phyloP scores from a whole-genome alignment of 2,113 vertebrate genomes.

The Peromyscus maniculatus region DNA sequence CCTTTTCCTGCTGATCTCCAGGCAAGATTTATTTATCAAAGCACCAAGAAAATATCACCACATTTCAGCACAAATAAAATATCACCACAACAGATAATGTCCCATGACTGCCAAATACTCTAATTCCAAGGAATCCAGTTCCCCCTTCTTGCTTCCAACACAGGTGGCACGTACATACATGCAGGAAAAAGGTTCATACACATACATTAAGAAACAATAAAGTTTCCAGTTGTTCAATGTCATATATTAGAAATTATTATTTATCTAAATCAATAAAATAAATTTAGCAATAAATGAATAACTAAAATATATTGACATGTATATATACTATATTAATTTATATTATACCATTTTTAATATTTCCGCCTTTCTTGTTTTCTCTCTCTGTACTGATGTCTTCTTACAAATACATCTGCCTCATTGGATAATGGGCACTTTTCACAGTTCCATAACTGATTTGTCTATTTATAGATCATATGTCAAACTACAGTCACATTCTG shows the following conservation, averaged over 20 bases:
- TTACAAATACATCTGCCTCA: background rate
- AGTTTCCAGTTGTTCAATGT: background rate
- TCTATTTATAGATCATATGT: background rate
- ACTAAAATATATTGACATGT: background rate
- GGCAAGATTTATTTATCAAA: no score
- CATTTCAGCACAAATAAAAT: no score
- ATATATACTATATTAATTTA: background rate
- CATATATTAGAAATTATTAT: background rate
- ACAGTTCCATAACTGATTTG: background rate
- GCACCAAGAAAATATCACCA: no score
- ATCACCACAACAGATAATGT: background rate
- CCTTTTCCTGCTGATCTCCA: no score
- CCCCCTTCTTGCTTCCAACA: background rate
- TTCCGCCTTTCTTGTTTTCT: background rate
- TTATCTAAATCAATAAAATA: background rate
- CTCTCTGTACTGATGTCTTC: background rate
- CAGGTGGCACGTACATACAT: background rate
- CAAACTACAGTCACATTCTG: background rate
- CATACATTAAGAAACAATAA: background rate
- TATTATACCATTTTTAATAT: background rate
- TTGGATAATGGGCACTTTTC: accelerated
- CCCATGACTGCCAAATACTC: background rate
- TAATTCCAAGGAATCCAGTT: background rate
- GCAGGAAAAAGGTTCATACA: background rate
- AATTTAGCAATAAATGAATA: background rate